phyloP scores from a whole-genome alignment of 2,797 vertebrate genomes.

The Pogonophryne albipinna region DNA sequence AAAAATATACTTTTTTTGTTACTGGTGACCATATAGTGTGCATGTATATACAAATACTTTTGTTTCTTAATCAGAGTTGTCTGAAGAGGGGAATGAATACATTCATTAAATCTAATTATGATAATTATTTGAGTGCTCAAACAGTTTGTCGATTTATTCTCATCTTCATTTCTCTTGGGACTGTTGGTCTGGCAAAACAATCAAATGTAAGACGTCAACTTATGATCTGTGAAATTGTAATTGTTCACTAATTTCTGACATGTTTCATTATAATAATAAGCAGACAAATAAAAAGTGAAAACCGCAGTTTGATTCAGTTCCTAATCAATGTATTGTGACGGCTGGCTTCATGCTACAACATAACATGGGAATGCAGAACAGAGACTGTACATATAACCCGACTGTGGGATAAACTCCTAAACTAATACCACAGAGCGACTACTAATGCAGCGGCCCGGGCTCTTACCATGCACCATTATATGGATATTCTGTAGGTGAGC shows the following conservation, averaged over 20 bases:
- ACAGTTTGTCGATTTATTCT: neutral
- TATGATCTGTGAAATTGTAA: neutral
- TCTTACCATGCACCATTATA: slow-evolving; percentile 30
- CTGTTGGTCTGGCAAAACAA: neutral
- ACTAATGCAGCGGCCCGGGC: slow-evolving; percentile 24
- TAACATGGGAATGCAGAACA: neutral
- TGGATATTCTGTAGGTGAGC: slow-evolving; percentile 35
- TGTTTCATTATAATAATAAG: neutral
- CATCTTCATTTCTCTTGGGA: neutral
- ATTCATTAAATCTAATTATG: neutral
- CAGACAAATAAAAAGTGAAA: neutral
- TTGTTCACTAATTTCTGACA: neutral
- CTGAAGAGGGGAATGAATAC: neutral
- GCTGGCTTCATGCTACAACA: neutral
- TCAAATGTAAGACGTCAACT: neutral
- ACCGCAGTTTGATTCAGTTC: neutral
- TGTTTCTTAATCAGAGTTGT: neutral
- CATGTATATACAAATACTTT: too few species aligned
- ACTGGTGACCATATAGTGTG: neutral
- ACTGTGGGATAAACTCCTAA: slow-evolving; percentile 9
- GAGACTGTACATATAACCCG: neutral
- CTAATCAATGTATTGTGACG: neutral
- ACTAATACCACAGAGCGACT: slow-evolving; percentile 14
- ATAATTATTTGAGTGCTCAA: neutral
- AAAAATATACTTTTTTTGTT: neutral